Evolutionary conservation across 2,797 vertebrate species (phyloP).

Genomic region (Podargus strigoides): DNA sequence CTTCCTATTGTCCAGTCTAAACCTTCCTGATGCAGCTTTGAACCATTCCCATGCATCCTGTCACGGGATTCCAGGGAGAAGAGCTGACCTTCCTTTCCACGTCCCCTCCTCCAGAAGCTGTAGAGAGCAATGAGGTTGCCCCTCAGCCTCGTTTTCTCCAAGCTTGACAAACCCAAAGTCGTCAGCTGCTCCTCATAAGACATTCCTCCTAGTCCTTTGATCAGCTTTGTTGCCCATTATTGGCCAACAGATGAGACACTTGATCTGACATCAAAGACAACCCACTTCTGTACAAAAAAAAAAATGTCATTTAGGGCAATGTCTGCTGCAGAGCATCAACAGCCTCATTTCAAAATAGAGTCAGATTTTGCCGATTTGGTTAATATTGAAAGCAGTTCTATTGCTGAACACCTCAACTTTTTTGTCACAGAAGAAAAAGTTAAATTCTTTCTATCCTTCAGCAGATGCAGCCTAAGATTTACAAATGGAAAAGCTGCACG

Average conservation of each 20-base stretch:
- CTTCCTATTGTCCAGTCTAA: neutral
- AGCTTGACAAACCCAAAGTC: neutral
- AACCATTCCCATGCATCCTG: fast-evolving
- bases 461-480: neutral
- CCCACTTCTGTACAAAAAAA: neutral
- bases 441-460: neutral
- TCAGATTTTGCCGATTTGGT: neutral
- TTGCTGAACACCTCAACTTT: neutral
- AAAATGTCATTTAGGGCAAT: neutral
- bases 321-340: neutral
- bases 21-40: neutral
- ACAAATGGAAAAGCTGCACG: neutral
- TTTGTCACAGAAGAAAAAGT: neutral
- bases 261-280: neutral
- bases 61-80: neutral
- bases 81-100: neutral
- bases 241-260: neutral
- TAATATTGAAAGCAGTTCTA: neutral
- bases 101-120: neutral
- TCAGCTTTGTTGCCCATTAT: neutral
- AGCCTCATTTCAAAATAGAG: neutral
- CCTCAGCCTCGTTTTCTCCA: neutral
- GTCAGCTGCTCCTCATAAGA: neutral
- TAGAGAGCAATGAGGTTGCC: fast-evolving
- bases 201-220: neutral